These are phyloP conservation scores for Pantelozetes paolii DNA, from an alignment of 2,888 invertebrate species.

Conservation along the genomic window DNA sequence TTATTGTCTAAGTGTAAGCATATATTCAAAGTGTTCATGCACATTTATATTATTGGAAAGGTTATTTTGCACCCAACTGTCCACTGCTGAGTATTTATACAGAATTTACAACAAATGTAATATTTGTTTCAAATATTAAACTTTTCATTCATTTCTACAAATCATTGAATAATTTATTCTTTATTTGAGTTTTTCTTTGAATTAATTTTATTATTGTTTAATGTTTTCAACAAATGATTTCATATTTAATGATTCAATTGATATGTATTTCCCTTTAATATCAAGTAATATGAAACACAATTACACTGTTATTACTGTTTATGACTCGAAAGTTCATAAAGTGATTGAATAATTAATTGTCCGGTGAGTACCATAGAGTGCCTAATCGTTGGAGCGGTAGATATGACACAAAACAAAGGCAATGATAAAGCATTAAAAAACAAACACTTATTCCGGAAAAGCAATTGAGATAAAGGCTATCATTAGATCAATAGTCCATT, in stretches of 20 bases:
- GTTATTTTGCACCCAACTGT: too few species aligned
- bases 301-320: background rate
- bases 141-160: too few species aligned
- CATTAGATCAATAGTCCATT: conserved; percentile 11
- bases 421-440: background rate
- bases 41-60: too few species aligned
- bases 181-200: too few species aligned
- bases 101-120: too few species aligned
- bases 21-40: too few species aligned
- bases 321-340: conserved; percentile 20
- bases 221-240: too few species aligned
- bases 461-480: conserved; percentile 18
- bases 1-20: too few species aligned
- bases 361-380: background rate
- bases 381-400: conserved; percentile 18
- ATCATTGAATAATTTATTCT: too few species aligned
- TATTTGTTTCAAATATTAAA: too few species aligned
- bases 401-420: background rate
- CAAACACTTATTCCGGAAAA: conserved; percentile 14
- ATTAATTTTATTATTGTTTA: too few species aligned
- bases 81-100: too few species aligned
- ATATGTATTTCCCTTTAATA: conserved; percentile 53
- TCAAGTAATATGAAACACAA: background rate
- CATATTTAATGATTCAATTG: conserved; percentile 51
- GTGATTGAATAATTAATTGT: background rate